Base-by-base conservation (phyloP, 2,888 invertebrate genomes). In the Acanthosoma haemorrhoidale region DNA sequence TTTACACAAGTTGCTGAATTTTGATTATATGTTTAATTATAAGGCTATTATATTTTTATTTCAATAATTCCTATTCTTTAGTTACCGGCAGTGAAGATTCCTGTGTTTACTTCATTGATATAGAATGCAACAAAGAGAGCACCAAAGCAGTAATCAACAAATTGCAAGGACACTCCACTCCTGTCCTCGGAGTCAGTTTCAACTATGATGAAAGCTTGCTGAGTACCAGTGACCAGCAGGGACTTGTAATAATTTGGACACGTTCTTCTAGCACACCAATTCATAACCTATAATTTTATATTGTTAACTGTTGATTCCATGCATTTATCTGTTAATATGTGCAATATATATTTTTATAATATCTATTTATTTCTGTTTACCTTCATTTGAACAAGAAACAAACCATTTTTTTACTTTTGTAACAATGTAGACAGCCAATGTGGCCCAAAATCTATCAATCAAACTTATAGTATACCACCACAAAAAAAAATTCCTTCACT, bases 161-260 rank as follows among this genome's bases (percentile, higher is more conserved):
- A 77, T 80, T 87, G 13, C 84, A 86, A 80, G 91, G 92, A 6
- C 94, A 94, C 80, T 88, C 91, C 1, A 86, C 88, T n/a, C 87
- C 92, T 0, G 91, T 92, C 67, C 81, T 92, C 18, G 90, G 92
- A 67, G 88, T 93, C 31, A 88, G 89, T 75, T 93, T 94, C 80
- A 93, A 92, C 81, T 91, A 91, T 81, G 91, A 93, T 80, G 93
- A 94, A 82, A 90, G 90, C 77, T 83, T 92, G 75, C 82, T 94
- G 73, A 93, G 93, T 39, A 90, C 91, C 32, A 90, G 91, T 78
- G 94, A 94, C 83, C 83, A 88, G 67, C 86, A 90, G 75, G 93
- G 90, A 0, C 84, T 90, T 71, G 87, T 91, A 74, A 90, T 91
- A 77, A 84, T 91, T 70, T 91, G 91, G 91, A 84, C 86, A 69